These are phyloP conservation scores for Euura lappo DNA, from an alignment of 1,140 invertebrate genomes.

Conservation along the genomic window DNA sequence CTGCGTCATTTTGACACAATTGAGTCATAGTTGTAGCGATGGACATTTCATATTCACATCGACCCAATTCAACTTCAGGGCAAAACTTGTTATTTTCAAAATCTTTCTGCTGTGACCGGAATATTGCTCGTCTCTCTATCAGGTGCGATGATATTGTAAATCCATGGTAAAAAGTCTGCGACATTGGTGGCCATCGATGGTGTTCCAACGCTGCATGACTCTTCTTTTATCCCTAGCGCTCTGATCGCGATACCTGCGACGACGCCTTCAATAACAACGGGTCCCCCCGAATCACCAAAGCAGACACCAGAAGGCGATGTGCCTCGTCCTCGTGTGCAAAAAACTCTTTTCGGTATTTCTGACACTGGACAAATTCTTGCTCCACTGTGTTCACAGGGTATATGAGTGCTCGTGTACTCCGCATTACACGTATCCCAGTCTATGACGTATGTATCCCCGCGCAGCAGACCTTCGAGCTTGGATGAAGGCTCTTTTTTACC, in stretches of 20 bases:
- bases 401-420: neutral
- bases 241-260: neutral
- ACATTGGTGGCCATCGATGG: neutral
- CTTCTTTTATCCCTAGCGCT: neutral
- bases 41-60: too few species aligned
- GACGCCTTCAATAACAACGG: neutral
- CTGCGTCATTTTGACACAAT: too few species aligned
- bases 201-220: neutral
- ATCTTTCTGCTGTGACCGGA: neutral
- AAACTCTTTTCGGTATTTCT: neutral
- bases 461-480: neutral
- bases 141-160: neutral
- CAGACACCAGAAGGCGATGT: neutral
- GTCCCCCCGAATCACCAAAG: neutral
- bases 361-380: neutral
- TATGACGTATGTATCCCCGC: neutral
- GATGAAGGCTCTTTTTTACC: neutral
- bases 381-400: neutral
- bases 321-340: neutral
- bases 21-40: too few species aligned
- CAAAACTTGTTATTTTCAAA: too few species aligned
- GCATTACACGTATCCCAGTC: neutral
- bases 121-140: neutral
- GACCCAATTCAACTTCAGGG: too few species aligned
- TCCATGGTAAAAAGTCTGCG: neutral